Conservation (phyloP, 64 coral and sea anemone genomes). For the Actinia equina region DNA sequence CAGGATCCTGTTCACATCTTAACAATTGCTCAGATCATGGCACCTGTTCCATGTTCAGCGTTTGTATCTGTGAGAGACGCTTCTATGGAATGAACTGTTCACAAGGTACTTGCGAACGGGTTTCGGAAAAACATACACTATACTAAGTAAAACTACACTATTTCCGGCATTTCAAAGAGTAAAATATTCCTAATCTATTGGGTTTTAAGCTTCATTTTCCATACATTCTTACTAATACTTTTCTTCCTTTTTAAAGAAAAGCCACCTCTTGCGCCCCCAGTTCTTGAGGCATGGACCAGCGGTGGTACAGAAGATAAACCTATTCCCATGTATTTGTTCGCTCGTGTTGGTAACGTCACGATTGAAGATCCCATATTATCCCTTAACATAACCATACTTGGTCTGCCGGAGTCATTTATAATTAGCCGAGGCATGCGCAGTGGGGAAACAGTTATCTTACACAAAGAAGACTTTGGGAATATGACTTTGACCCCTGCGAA, state of each 20-base stretch:
- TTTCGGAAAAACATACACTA: no score
- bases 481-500: conserved; percentile 15
- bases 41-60: conserved; percentile 47
- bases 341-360: conserved; percentile 10
- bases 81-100: conserved; percentile 65
- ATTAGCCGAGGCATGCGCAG: conserved; percentile 33
- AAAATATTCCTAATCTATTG: no score
- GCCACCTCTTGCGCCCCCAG: conserved; percentile 25
- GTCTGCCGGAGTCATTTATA: conserved; percentile 11
- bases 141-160: no score
- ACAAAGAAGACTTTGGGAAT: conserved; percentile 25
- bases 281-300: conserved; percentile 32
- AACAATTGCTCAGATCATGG: conserved; percentile 63
- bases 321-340: conserved; percentile 27
- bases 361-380: background rate
- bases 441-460: background rate
- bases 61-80: conserved; percentile 53
- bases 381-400: conserved; percentile 26
- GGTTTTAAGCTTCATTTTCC: no score
- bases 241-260: conserved; percentile 10
- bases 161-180: no score
- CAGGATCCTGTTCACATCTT: conserved; percentile 61
- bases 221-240: no score
- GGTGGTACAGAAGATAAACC: conserved; percentile 26
- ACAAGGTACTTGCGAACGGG: conserved; percentile 20